phyloP scores from a whole-genome alignment of 1,140 invertebrate genomes.

The Halesus radiatus region DNA sequence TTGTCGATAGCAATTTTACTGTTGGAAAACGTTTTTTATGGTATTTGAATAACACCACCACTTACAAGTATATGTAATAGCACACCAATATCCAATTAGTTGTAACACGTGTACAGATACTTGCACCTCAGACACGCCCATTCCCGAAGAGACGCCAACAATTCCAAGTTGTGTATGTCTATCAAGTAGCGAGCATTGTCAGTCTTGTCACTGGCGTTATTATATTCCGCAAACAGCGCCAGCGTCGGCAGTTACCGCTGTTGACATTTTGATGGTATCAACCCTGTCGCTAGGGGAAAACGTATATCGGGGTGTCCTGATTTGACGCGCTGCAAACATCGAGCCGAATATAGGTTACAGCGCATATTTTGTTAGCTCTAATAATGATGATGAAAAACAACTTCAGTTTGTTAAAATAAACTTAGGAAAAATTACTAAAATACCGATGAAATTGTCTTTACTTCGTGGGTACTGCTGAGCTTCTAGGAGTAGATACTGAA shows the following conservation, averaged over 20 bases:
- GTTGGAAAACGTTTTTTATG: no score
- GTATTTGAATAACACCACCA: no score
- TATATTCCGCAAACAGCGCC: not conserved
- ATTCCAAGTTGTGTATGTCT: not conserved
- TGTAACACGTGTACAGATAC: not conserved
- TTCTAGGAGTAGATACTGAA: no score
- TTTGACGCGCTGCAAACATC: constrained; percentile 8
- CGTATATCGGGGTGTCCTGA: not conserved
- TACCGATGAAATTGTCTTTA: no score
- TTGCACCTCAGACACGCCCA: not conserved
- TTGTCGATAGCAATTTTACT: no score
- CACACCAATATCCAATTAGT: not conserved
- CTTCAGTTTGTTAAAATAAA: no score
- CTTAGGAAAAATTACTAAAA: no score
- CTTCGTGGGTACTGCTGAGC: no score
- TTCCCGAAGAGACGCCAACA: not conserved
- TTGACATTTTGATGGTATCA: constrained; percentile 33
- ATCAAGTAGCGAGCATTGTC: not conserved
- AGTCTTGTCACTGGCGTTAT: constrained; percentile 13
- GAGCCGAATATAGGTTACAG: no score
- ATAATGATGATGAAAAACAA: no score
- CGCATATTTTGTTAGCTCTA: no score
- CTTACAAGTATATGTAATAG: no score
- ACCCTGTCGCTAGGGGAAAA: constrained; percentile 2
- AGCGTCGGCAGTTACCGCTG: constrained; percentile 8